phyloP scores from a whole-genome alignment of 2,113 vertebrate genomes.

The Dolichotis patagonum region DNA sequence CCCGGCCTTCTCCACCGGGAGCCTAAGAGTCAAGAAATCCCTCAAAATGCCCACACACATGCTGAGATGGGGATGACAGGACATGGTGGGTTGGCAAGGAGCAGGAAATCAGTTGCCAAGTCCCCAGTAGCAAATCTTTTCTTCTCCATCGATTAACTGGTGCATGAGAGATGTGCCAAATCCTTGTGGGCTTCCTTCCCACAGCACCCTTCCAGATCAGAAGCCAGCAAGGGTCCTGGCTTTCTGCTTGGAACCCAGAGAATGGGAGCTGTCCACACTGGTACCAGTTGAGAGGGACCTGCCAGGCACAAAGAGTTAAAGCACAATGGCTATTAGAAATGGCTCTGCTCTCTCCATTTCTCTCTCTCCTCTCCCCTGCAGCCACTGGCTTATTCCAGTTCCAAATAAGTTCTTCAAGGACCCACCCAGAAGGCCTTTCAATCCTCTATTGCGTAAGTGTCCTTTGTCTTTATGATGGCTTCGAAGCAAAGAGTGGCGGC shows the following conservation, averaged over 20 bases:
- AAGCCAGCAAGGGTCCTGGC: background rate
- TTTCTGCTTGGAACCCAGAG: background rate
- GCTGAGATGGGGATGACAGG: background rate
- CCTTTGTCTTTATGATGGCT: background rate
- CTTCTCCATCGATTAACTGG: background rate
- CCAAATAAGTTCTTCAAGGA: background rate
- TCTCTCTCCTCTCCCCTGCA: constrained; percentile 33
- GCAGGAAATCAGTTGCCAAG: background rate
- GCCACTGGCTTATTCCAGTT: constrained; percentile 59
- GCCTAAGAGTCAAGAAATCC: background rate
- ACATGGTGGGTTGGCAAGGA: background rate
- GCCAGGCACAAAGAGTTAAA: background rate
- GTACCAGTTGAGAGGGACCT: background rate
- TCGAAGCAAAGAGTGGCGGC: background rate
- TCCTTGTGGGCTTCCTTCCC: background rate
- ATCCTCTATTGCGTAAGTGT: constrained; percentile 71
- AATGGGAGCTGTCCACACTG: background rate
- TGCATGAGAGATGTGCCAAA: too few relatives aligned
- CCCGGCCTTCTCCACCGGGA: background rate
- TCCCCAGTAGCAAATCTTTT: background rate
- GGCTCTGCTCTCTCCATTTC: background rate
- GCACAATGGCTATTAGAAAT: accelerated
- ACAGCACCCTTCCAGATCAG: background rate
- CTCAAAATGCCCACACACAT: background rate
- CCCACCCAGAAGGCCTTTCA: background rate